Conservation (phyloP, 2,888 invertebrate genomes). For the Sisyra terminalis region DNA sequence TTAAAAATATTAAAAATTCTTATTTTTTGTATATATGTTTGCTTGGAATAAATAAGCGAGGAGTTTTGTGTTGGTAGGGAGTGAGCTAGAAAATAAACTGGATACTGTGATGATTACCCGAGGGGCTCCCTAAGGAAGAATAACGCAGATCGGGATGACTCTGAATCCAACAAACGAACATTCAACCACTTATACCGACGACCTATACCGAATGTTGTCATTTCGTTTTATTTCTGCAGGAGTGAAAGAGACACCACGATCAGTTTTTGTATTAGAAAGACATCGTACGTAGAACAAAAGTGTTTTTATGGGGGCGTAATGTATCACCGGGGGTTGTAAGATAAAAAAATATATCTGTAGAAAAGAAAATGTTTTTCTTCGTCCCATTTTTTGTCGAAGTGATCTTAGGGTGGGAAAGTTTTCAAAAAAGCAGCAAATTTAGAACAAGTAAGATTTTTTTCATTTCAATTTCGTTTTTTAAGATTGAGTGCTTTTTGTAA, state of each 20-base stretch:
- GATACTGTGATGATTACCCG: constrained; percentile 12
- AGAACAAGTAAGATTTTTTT: too few relatives aligned
- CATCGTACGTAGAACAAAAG: neutral
- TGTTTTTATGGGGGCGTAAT: neutral
- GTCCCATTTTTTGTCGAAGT: too few relatives aligned
- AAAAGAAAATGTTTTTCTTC: too few relatives aligned
- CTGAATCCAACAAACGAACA: constrained; percentile 1
- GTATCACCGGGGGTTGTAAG: too few relatives aligned
- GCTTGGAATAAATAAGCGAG: neutral
- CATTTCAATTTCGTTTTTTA: too few relatives aligned
- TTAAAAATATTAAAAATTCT: neutral
- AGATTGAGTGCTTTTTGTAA: too few relatives aligned
- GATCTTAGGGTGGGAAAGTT: too few relatives aligned
- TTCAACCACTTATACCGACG: constrained; percentile 3
- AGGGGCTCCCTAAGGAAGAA: constrained; percentile 14
- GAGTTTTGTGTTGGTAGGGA: neutral
- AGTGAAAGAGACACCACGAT: neutral
- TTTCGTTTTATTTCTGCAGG: neutral
- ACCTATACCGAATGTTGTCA: neutral
- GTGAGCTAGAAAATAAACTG: constrained; percentile 10
- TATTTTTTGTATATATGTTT: constrained; percentile 1
- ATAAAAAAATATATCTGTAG: too few relatives aligned
- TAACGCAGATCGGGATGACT: constrained; percentile 13
- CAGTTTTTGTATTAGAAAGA: constrained; percentile 1
- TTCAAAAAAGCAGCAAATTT: too few relatives aligned